Evolutionary conservation across 1,140 invertebrate genomes (phyloP), one percentile per base, ranked within the genome.

Genomic region (Pseudachorutes palmiensis): DNA sequence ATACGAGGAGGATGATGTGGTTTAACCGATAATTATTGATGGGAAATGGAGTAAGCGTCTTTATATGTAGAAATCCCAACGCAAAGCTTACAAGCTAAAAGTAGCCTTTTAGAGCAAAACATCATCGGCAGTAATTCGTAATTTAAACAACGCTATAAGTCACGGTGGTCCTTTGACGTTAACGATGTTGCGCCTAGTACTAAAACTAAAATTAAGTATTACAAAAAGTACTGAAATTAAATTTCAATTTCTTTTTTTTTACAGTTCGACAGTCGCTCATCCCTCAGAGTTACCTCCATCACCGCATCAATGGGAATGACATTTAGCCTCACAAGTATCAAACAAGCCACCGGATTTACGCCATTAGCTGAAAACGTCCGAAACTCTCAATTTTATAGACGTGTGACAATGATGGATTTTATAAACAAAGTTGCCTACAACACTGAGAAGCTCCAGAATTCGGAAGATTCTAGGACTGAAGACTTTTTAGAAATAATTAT

Each of bases 241-340:
- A 36, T 36, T 2, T 31, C 62, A 28, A 19, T 29, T 62, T 62
- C 3, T 65, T 64, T 32, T 48, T 55, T 36, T 32, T 67, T 70
- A 1, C 86, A 94, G 93, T 82, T 97, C 94, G 68, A 93, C 92
- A 70, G 94, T 97, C 78, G 95, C 95, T 68, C 94, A 97, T 82
- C 91, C 93, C 58, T 95, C 92, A 64, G 94, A 98, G 83, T 82
- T 97, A 78, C 95, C 94, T 74, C 94, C 94, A 29, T 97, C 93
- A 75, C 94, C 94, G 67, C 92, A 97, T 80, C 90, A 95, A 78
- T 97, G 94, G 95, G 92, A 97, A 84, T 94, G 76, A 82, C 31
- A 41, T 9, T 24, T 36, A 63, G 30, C n/a, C 22, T 48, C 14
- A 63, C 33, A 60, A 9, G 26, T 12, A 12, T 28, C 58, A 12